Evolutionary conservation across 2,113 vertebrate genomes (phyloP).

Genomic region (Grantiella picta): DNA sequence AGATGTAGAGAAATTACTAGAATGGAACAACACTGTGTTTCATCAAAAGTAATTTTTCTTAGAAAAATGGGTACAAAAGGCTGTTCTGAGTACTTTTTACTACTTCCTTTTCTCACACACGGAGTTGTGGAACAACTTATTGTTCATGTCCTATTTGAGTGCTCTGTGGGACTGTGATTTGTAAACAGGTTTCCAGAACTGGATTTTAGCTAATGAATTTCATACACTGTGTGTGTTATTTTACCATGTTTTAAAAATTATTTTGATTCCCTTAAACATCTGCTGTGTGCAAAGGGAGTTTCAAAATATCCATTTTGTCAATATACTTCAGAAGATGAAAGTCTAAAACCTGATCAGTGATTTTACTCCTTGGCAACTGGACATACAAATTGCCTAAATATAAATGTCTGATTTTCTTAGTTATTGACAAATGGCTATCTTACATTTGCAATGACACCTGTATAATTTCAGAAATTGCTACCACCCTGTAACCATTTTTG

Average conservation of each 20-base stretch:
- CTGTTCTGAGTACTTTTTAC: background rate
- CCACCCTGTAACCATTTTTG: background rate
- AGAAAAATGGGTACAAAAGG: background rate
- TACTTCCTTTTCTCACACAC: background rate
- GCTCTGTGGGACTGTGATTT: background rate
- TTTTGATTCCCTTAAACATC: background rate
- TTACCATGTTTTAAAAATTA: background rate
- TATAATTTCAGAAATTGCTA: background rate
- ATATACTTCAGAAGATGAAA: background rate
- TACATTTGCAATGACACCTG: background rate
- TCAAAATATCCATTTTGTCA: background rate
- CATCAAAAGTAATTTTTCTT: background rate
- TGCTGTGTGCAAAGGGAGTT: background rate
- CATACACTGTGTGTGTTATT: background rate
- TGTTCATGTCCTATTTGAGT: background rate
- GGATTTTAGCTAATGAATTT: background rate
- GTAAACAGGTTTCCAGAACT: background rate
- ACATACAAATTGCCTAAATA: background rate
- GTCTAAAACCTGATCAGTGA: background rate
- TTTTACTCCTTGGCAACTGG: background rate
- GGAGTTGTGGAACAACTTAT: background rate
- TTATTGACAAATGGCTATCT: background rate
- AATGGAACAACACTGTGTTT: background rate
- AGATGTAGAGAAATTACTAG: background rate
- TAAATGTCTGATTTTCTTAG: background rate